These are phyloP conservation scores for Borostomias antarcticus DNA, from an alignment of 2,797 vertebrate genomes.

Conservation along the genomic window DNA sequence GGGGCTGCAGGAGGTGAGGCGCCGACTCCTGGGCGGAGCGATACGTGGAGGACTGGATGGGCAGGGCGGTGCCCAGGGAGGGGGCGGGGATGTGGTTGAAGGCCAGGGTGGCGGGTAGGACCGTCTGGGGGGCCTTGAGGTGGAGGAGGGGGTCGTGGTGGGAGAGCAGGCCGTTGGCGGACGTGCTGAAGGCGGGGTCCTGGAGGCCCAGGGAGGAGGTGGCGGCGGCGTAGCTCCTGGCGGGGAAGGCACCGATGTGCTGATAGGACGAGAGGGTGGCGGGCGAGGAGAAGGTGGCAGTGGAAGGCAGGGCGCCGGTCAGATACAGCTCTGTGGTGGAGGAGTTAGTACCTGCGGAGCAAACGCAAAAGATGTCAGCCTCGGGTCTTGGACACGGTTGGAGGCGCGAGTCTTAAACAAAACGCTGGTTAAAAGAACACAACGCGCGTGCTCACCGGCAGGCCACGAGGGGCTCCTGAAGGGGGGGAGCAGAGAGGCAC, in stretches of 20 bases:
- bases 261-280: constrained; percentile 90
- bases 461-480: constrained; percentile 94
- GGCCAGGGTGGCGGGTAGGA: constrained; percentile 86
- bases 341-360: constrained; percentile 86
- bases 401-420: too few relatives aligned
- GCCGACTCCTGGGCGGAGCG: constrained; percentile 99
- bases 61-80: constrained; percentile 83
- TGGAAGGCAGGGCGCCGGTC: constrained; percentile 91
- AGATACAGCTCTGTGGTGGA: constrained; percentile 93
- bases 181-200: constrained; percentile 89
- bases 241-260: constrained; percentile 89
- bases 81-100: constrained; percentile 90
- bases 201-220: constrained; percentile 89
- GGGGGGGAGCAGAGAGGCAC: constrained; percentile 90
- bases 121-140: constrained; percentile 89
- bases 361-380: too few relatives aligned
- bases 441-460: constrained; percentile 74
- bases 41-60: constrained; percentile 97
- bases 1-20: constrained; percentile 95
- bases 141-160: constrained; percentile 90
- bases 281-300: constrained; percentile 90
- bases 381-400: too few relatives aligned
- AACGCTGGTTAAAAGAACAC: background rate
- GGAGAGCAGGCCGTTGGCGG: constrained; percentile 90
- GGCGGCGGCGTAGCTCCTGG: constrained; percentile 88